These are phyloP conservation scores for Phaetusa simplex DNA, from an alignment of 2,113 vertebrate species.

Conservation along the genomic window DNA sequence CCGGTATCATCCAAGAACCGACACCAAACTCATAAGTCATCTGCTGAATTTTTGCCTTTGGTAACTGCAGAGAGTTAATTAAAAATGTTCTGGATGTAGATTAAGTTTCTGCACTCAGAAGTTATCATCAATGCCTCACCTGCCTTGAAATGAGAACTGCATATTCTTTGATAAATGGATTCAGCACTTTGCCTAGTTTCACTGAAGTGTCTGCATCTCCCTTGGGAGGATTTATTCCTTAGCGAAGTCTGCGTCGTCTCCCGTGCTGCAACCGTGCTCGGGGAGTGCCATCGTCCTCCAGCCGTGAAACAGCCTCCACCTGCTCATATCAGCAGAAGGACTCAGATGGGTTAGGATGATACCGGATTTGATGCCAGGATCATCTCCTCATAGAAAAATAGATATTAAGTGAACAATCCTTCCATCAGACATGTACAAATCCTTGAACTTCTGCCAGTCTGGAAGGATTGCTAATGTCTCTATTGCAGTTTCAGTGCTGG, in stretches of 20 bases:
- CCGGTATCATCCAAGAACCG: background rate
- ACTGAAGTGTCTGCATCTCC: background rate
- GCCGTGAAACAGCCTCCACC: background rate
- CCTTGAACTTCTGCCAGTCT: background rate
- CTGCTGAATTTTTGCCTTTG: background rate
- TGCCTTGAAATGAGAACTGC: background rate
- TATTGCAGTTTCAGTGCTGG: background rate
- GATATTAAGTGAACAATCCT: constrained; percentile 18
- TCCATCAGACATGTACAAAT: background rate
- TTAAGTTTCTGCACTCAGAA: constrained; percentile 6
- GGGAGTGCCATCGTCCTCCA: fast-evolving
- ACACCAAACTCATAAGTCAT: background rate
- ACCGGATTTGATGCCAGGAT: background rate
- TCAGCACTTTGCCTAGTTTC: background rate
- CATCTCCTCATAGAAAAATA: background rate
- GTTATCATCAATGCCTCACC: constrained; percentile 20
- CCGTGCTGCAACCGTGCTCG: background rate
- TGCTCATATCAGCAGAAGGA: background rate
- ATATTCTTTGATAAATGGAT: background rate
- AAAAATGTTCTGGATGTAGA: background rate
- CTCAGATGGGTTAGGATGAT: background rate
- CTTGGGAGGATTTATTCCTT: background rate
- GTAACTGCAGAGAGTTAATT: background rate
- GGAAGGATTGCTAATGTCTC: background rate
- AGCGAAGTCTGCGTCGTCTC: background rate